Evolutionary conservation across 2,888 invertebrate species (phyloP).

Genomic region (Bembecia ichneumoniformis): DNA sequence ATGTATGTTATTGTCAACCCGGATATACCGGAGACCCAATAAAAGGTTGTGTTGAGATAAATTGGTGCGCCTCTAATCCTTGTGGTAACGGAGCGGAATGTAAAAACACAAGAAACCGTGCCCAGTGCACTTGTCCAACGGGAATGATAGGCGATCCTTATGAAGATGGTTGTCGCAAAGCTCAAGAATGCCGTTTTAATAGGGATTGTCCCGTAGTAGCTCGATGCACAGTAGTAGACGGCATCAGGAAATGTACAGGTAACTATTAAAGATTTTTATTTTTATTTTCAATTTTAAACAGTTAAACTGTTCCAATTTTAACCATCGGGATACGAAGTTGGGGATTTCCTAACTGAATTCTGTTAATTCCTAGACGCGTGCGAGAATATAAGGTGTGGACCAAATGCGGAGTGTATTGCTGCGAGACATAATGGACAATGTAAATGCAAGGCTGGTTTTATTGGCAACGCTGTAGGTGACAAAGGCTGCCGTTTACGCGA

Average conservation of each 20-base stretch:
- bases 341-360: too few relatives aligned
- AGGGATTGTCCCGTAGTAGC: constrained; percentile 87
- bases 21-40: constrained; percentile 87
- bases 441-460: constrained; percentile 83
- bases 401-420: constrained; percentile 87
- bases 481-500: constrained; percentile 84
- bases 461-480: constrained; percentile 81
- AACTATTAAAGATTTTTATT: constrained; percentile 9
- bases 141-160: constrained; percentile 90
- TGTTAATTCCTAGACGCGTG: constrained; percentile 76
- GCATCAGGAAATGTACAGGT: constrained; percentile 84
- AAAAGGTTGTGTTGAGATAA: constrained; percentile 79
- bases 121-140: constrained; percentile 83
- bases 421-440: constrained; percentile 83
- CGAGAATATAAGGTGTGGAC: constrained; percentile 82
- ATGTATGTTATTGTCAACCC: constrained; percentile 85
- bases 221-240: constrained; percentile 80
- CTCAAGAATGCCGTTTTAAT: constrained; percentile 85
- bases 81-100: constrained; percentile 87
- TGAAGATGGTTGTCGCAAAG: constrained; percentile 83
- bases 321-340: neutral
- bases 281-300: neutral
- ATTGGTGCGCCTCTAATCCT: constrained; percentile 83
- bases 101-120: constrained; percentile 84
- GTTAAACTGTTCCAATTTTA: neutral